Evolutionary conservation across 2,113 vertebrate species (phyloP), one percentile per base, ranked within the genome.

Genomic region (Cercopithecus mona): DNA sequence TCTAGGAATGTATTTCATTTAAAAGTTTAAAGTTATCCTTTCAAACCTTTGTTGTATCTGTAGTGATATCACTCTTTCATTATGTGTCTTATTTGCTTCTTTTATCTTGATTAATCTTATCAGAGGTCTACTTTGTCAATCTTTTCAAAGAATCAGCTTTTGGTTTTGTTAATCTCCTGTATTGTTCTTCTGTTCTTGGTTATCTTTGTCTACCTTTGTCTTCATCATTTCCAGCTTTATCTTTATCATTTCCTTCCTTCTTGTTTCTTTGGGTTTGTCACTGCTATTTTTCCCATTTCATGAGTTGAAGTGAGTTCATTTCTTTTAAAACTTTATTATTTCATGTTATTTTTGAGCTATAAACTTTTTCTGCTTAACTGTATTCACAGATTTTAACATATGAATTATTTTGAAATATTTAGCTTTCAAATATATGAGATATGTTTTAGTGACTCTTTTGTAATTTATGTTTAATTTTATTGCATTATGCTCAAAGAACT

Each of bases 401-500:
- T 38, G 23, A n/a, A 57, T 93, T 76, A 76, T 93, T 95, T 83
- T 61, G 20, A 83, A 92, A 68, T 75, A 93, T n/a, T 73, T 80
- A 84, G 20, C 27, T 80, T 93, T 50, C 43, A 78, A 85, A 50
- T 76, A 55, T 12, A 75, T n/a, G 35, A 70, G 40, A 22, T 55
- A 55, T 72, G 5, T 61, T 87, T 88, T 68, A 75, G 80, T 18
- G 89, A 59, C 30, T 30, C 43, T 89, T 95, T 94, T 52, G 30
- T 45, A 70, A 93, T 89, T 83, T 73, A 73, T 70, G 61, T 72
- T 94, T 96, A 20, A 66, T 88, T 88, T 85, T 93, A 78, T 85
- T 88, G 22, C 43, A 57, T 48, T 93, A 43, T 20, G 25, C 30
- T 68, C 83, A 81, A 20, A 91, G 40, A 92, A 76, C 25, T 25